Percentiles rank a stretch among this genome's conserved stretches.
Evolutionary conservation across 2,888 invertebrate species (phyloP).

Genomic region (Parasteatoda lunata): DNA sequence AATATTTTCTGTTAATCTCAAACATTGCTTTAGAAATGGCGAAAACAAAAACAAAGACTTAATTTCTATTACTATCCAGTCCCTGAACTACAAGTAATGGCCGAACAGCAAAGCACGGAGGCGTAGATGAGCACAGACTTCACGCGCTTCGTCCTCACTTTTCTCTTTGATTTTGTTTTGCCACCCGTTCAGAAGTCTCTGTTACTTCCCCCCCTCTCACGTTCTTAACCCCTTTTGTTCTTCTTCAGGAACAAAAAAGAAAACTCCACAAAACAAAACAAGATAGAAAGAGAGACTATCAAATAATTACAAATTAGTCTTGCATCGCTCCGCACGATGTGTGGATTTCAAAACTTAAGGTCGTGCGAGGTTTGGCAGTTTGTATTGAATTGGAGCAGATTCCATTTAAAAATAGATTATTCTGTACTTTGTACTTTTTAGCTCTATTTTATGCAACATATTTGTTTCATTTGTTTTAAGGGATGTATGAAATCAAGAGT

Average conservation of each 20-base stretch:
- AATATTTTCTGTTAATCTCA: too few species aligned
- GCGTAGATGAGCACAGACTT: not conserved
- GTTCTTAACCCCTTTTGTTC: conserved; percentile 56
- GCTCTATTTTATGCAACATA: too few species aligned
- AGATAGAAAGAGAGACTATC: conserved; percentile 20
- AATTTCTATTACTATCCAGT: not conserved
- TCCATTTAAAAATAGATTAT: too few species aligned
- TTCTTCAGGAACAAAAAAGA: conserved; percentile 3
- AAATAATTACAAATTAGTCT: conserved; percentile 38
- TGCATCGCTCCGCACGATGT: conserved; percentile 10
- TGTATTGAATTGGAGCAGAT: too few species aligned
- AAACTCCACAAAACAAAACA: not conserved
- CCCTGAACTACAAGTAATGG: not conserved
- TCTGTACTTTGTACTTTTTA: too few species aligned
- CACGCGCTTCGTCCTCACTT: not conserved
- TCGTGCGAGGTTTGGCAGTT: not conserved
- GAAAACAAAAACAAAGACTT: not conserved
- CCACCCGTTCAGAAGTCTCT: not conserved
- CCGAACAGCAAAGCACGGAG: not conserved
- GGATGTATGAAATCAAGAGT: too few species aligned
- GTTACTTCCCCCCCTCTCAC: conserved; percentile 24
- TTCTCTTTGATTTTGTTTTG: not conserved
- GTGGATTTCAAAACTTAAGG: conserved; percentile 25
- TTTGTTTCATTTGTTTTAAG: too few species aligned
- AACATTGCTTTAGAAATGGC: too few species aligned